Percentiles rank a stretch among this genome's conserved stretches.
Conservation (phyloP, 2,797 vertebrate species). For the Picus viridis region DNA sequence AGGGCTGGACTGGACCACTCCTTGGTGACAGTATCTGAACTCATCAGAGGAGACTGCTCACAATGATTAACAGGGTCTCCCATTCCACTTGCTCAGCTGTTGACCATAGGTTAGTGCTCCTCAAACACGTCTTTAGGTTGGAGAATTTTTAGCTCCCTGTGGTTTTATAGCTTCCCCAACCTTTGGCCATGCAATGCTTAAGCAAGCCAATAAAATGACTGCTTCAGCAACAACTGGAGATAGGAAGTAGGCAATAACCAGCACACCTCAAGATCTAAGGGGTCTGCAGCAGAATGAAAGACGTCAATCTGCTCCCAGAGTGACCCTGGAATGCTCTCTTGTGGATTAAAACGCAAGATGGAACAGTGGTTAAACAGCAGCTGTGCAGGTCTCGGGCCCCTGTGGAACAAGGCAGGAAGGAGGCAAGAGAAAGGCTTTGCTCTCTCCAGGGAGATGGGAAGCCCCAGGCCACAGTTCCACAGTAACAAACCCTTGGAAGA, state of each 20-base stretch:
- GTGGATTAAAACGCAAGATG: not conserved
- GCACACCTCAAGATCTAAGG: not conserved
- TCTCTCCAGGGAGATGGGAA: not conserved
- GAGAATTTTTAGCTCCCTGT: slow-evolving; percentile 48
- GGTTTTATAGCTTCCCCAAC: slow-evolving; percentile 45
- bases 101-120: slow-evolving; percentile 29
- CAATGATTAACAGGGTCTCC: slow-evolving; percentile 62
- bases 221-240: slow-evolving; percentile 31
- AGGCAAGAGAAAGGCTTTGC: not conserved
- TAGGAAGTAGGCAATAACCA: not conserved
- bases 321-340: not conserved
- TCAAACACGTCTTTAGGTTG: slow-evolving; percentile 35
- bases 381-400: not conserved
- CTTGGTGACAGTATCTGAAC: slow-evolving; percentile 32
- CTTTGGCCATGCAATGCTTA: slow-evolving; percentile 41
- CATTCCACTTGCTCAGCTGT: slow-evolving; percentile 8
- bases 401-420: not conserved
- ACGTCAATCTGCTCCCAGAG: not conserved
- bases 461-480: not conserved
- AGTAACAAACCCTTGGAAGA: not conserved
- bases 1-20: slow-evolving; percentile 21
- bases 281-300: not conserved
- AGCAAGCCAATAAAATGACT: slow-evolving; percentile 31
- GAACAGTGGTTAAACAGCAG: not conserved
- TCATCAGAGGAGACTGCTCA: slow-evolving; percentile 2